Base-by-base conservation (phyloP, 2,113 vertebrate species). In the Cromileptes altivelis region DNA sequence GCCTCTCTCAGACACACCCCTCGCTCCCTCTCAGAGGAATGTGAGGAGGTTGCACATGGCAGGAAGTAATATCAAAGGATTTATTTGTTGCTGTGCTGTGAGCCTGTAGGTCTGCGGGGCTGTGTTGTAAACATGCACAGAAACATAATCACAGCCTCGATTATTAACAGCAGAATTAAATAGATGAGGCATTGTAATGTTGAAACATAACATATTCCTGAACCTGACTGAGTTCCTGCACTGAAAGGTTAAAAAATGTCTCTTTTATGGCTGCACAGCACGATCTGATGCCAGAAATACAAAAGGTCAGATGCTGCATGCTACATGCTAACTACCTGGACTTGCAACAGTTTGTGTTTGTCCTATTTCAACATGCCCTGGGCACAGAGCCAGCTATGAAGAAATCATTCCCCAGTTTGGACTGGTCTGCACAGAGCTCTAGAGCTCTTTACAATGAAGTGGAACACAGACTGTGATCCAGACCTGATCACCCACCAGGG, bases 11-110 rank as follows among this genome's bases (percentile, higher is more conserved):
- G 71, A 80, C 64, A 47, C 78, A 27, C 72, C 78, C 53, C 75
- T 60, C 45, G 8, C 78, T 60, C 65, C 13, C 85, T 55, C n/a
- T 8, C 0, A 4, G 13, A 81, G 89, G 92, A 91, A 88, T 91
- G 86, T 79, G 83, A 89, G 72, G 87, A 75, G 73, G 84, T 56
- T 58, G 80, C 82, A 89, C 83, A 85, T 80, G 81, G 75, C 84
- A 84, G 87, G 79, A 89, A 85, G 82, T 88, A 33, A 84, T 82
- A 70, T 82, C 77, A 88, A 73, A 88, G 69, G 70, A 45, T 49
- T 65, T 47, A 47, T 84, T 82, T 72, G 83, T 78, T 49, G 53
- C 52, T 25, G 37, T n/a, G 25, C 40, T 3, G 70, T 2, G 56
- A 57, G 12, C 40, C 70, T 56, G 69, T 53, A 25, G 82, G 74